Conservation (phyloP, 2,113 vertebrate genomes). For the Bos indicus region DNA sequence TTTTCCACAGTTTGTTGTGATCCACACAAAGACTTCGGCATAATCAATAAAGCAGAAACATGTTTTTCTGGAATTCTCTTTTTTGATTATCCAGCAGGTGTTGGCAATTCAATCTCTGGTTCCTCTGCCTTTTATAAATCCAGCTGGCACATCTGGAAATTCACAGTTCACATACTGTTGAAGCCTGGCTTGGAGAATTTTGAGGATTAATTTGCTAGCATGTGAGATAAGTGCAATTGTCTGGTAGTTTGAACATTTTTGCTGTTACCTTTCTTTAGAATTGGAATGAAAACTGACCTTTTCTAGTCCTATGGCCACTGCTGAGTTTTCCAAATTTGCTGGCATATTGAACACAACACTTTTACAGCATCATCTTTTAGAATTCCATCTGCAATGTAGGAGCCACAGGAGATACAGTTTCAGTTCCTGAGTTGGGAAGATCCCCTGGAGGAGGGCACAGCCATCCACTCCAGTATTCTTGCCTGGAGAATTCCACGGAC, state of each 20-base stretch:
- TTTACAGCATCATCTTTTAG: not conserved
- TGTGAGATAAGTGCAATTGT: not conserved
- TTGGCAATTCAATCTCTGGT: not conserved
- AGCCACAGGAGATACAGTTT: not conserved
- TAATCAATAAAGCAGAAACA: not conserved
- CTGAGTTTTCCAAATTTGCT: not conserved
- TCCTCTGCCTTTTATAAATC: not conserved
- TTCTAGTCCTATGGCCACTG: not conserved
- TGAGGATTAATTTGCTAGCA: not conserved
- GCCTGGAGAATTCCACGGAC: not conserved
- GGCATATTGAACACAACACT: not conserved
- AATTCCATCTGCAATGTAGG: not conserved
- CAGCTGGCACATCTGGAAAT: not conserved
- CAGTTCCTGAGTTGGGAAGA: not conserved
- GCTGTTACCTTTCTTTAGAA: not conserved
- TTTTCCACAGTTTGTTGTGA: not conserved
- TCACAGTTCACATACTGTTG: not conserved
- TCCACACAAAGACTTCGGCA: not conserved
- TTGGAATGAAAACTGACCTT: not conserved
- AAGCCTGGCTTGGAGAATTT: not conserved
- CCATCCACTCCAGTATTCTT: not conserved
- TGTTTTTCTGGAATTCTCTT: not conserved
- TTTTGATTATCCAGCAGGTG: not conserved
- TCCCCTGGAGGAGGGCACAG: not conserved
- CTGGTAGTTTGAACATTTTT: not conserved